Evolutionary conservation across 2,113 vertebrate species (phyloP).

Genomic region (Bubo bubo): DNA sequence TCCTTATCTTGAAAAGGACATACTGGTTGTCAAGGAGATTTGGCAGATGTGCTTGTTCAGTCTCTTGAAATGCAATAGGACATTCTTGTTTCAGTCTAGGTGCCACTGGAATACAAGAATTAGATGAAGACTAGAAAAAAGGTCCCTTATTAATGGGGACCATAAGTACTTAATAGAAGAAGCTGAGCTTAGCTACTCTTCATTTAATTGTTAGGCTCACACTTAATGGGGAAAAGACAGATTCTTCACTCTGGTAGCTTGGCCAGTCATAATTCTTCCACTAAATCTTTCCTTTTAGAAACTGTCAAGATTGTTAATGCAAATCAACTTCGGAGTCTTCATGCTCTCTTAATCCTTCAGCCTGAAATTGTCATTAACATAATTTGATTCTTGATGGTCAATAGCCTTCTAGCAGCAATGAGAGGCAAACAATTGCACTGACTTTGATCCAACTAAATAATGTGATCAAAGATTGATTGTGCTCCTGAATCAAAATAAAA

Average conservation of each 20-base stretch:
- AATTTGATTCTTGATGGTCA: not conserved
- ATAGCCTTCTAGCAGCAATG: not conserved
- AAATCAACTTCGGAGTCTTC: not conserved
- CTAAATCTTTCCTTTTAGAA: not conserved
- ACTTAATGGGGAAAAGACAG: not conserved
- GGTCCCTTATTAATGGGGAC: not conserved
- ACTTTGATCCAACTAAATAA: not conserved
- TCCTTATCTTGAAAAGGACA: constrained; percentile 52
- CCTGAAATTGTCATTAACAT: not conserved
- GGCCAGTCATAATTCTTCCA: not conserved
- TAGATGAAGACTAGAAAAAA: not conserved
- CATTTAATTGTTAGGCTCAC: not conserved
- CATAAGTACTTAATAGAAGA: not conserved
- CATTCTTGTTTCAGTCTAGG: not conserved
- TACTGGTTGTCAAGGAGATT: constrained; percentile 55
- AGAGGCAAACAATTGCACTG: not conserved
- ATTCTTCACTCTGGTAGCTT: not conserved
- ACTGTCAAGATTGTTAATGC: not conserved
- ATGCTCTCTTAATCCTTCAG: not conserved
- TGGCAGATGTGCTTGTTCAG: constrained; percentile 50
- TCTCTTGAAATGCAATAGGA: constrained; percentile 20
- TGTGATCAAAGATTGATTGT: not conserved
- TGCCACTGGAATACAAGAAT: not conserved
- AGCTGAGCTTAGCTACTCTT: not conserved
- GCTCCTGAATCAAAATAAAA: not conserved